A percentile compares a stretch with the other conserved stretches of the same genome.
These are phyloP conservation scores for Salvelinus sp. DNA, from an alignment of 2,113 vertebrate species.

Conservation along the genomic window DNA sequence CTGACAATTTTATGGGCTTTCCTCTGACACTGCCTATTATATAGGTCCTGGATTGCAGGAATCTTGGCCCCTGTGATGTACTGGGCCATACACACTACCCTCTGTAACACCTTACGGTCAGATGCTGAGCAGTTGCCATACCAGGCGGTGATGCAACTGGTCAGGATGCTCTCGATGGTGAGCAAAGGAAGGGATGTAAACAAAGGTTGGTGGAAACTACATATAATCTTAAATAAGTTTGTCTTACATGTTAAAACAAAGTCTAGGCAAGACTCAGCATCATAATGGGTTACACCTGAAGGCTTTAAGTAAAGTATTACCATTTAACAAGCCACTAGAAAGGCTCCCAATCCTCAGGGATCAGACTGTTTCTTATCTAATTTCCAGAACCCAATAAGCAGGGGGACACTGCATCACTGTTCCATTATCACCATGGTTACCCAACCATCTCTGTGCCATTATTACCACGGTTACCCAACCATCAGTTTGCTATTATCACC, in stretches of 20 bases:
- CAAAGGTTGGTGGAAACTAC: background rate
- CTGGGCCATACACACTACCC: too few relatives aligned
- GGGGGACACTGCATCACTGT: background rate
- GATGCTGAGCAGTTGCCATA: too few relatives aligned
- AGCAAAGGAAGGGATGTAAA: background rate
- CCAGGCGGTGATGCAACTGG: too few relatives aligned
- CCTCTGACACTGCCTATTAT: too few relatives aligned
- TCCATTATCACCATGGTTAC: conserved; percentile 15
- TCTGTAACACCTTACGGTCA: too few relatives aligned
- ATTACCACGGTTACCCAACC: background rate
- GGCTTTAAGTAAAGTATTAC: too few relatives aligned
- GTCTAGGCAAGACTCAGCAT: background rate
- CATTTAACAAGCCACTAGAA: conserved; percentile 5
- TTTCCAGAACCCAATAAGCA: conserved; percentile 20
- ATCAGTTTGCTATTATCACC: conserved; percentile 13
- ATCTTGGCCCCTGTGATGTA: too few relatives aligned
- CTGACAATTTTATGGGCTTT: too few relatives aligned
- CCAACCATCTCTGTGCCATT: background rate
- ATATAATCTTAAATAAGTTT: background rate
- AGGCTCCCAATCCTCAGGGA: conserved; percentile 10
- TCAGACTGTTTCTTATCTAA: background rate
- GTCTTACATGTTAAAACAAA: background rate
- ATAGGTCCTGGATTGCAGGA: too few relatives aligned
- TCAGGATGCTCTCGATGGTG: too few relatives aligned
- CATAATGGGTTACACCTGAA: too few relatives aligned